Percentiles rank a stretch among this genome's conserved stretches.
These are phyloP conservation scores for Rhodinocichla rosea DNA, from an alignment of 2,113 vertebrate genomes.

Conservation along the genomic window DNA sequence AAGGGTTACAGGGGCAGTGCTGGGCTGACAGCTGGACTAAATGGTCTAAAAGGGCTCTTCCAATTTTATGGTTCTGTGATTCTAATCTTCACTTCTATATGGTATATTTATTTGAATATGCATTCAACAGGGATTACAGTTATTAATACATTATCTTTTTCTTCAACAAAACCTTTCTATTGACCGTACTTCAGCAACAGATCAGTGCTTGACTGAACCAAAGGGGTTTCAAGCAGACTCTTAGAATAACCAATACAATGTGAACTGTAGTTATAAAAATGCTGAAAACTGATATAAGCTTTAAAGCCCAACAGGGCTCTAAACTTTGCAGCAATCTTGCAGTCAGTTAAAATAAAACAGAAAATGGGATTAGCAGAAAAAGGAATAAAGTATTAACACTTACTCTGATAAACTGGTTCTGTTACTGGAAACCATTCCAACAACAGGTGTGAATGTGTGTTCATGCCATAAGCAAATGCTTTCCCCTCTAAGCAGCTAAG, in stretches of 20 bases:
- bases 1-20: background rate
- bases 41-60: background rate
- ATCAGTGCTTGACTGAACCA: background rate
- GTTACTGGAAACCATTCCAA: conserved; percentile 26
- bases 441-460: conserved; percentile 45
- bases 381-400: conserved; percentile 39
- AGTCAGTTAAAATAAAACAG: conserved; percentile 38
- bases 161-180: background rate
- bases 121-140: background rate
- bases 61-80: background rate
- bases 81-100: background rate
- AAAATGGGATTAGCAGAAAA: conserved; percentile 54
- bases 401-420: conserved; percentile 34
- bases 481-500: background rate
- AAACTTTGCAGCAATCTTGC: background rate
- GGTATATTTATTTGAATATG: background rate
- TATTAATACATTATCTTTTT: background rate
- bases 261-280: conserved; percentile 17
- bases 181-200: background rate
- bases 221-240: background rate
- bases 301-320: conserved; percentile 28
- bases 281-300: conserved; percentile 14
- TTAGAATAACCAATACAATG: background rate
- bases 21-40: background rate
- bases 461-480: background rate